Evolutionary conservation across 2,113 vertebrate species (phyloP).

Genomic region (Phyllostomus discolor): DNA sequence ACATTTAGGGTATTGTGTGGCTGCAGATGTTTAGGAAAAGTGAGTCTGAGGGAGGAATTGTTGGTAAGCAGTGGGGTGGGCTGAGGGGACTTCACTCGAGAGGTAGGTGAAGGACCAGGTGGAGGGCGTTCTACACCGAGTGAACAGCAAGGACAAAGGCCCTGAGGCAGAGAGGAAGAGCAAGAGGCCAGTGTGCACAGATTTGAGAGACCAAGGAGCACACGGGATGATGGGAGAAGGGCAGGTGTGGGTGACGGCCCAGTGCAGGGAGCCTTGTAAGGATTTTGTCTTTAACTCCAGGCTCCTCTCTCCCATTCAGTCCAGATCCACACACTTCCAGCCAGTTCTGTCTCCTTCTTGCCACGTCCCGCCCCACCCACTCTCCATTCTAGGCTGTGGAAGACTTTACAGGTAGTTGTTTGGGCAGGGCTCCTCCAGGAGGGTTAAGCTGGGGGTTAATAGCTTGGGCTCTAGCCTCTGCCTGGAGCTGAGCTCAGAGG

Average conservation of each 20-base stretch:
- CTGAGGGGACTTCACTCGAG: background rate
- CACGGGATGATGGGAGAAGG: background rate
- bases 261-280: background rate
- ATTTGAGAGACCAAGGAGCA: background rate
- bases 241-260: background rate
- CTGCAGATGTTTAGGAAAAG: background rate
- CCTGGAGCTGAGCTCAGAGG: background rate
- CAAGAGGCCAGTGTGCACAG: background rate
- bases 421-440: background rate
- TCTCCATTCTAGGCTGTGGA: no score
- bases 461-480: background rate
- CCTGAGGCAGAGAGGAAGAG: background rate
- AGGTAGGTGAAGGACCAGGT: background rate
- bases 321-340: background rate
- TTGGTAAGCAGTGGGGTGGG: background rate
- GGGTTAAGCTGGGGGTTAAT: background rate
- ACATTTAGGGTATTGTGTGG: background rate
- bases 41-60: background rate
- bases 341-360: no score
- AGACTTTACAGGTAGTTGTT: background rate
- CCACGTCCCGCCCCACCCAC: fast-evolving
- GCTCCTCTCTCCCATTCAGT: background rate
- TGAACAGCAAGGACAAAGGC: background rate
- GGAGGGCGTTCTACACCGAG: background rate
- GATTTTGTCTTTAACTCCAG: background rate